A percentile compares a stretch with the other conserved stretches of the same genome.
These are phyloP conservation scores for Phymorhynchus buccinoides DNA, from an alignment of 1,140 invertebrate genomes.

Conservation along the genomic window DNA sequence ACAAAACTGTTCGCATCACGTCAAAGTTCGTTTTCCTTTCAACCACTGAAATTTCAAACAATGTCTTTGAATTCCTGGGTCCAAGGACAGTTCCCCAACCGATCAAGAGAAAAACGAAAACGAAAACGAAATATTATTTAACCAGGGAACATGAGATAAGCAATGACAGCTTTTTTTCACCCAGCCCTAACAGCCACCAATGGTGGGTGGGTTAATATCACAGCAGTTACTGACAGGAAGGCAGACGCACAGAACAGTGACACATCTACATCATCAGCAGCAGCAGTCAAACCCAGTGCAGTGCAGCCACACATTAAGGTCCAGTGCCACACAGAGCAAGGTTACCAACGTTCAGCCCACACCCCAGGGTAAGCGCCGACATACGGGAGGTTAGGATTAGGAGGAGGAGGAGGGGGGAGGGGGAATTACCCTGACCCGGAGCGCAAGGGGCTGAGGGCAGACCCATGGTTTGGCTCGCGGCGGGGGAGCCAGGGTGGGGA, in stretches of 20 bases:
- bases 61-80: no score
- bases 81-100: no score
- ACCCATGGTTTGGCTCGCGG: conserved; percentile 17
- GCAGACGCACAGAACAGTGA: neutral
- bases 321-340: neutral
- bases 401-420: conserved; percentile 26
- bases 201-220: neutral
- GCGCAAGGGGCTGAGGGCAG: conserved; percentile 14
- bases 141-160: no score
- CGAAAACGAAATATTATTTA: no score
- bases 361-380: neutral
- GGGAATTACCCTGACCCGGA: conserved; percentile 33
- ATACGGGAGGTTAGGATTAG: conserved; percentile 28
- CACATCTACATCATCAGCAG: neutral
- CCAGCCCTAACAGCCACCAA: no score
- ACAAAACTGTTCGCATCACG: no score
- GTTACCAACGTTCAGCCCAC: conserved; percentile 47
- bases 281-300: neutral
- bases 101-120: no score
- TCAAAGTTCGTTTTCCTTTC: no score
- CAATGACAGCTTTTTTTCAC: no score
- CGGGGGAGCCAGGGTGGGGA: conserved; percentile 25
- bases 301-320: neutral
- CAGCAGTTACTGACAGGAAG: neutral
- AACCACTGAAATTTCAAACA: no score